A percentile compares a stretch with the other conserved stretches of the same genome.
Conservation (phyloP, 2,888 invertebrate species). For the Chirona hameri region DNA sequence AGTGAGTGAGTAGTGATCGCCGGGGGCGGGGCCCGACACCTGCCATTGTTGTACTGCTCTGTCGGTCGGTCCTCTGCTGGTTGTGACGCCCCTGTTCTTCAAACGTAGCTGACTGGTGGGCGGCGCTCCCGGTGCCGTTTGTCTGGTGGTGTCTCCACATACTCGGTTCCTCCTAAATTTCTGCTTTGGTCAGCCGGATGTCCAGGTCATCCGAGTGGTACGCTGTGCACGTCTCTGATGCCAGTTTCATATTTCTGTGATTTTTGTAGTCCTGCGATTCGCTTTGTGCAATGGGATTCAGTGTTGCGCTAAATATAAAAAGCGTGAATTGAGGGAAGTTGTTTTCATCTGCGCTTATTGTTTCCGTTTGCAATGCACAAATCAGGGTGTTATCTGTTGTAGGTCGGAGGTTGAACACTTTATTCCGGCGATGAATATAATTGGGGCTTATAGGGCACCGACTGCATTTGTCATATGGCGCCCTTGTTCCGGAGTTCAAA, state of each 20-base stretch:
- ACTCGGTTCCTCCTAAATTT: background rate
- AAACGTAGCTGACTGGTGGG: background rate
- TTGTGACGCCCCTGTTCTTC: background rate
- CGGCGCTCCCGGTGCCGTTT: background rate
- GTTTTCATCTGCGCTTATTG: too few relatives aligned
- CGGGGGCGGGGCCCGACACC: too few relatives aligned
- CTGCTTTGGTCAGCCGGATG: background rate
- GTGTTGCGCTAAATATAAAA: slow-evolving; percentile 26
- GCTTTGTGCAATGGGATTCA: slow-evolving; percentile 26
- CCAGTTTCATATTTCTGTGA: slow-evolving; percentile 12
- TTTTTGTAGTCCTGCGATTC: slow-evolving; percentile 14
- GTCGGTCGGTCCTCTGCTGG: background rate
- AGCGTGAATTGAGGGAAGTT: background rate
- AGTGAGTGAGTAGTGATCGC: too few relatives aligned
- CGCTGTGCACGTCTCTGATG: background rate
- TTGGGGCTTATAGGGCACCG: too few relatives aligned
- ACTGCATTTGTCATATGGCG: too few relatives aligned
- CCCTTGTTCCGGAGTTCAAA: too few relatives aligned
- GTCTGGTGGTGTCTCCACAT: background rate
- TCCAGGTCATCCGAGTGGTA: background rate
- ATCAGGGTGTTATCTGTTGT: too few relatives aligned
- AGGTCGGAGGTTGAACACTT: too few relatives aligned
- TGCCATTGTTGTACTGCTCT: too few relatives aligned
- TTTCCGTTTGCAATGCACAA: too few relatives aligned
- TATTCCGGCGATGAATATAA: too few relatives aligned